These are phyloP conservation scores for Lasioglossum lativentre DNA, from an alignment of 2,888 invertebrate species.

Conservation along the genomic window DNA sequence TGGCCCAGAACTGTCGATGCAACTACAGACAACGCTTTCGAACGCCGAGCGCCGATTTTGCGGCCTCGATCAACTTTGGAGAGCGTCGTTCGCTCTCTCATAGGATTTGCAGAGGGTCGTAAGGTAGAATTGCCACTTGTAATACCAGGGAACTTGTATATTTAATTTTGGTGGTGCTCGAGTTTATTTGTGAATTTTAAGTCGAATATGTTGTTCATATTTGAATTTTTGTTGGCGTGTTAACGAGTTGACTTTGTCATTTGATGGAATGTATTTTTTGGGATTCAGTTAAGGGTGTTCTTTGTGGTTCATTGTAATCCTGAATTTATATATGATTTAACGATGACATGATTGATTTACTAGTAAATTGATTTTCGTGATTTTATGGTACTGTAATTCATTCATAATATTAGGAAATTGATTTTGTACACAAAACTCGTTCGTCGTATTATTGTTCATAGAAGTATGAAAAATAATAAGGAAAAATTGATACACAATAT, in stretches of 20 bases:
- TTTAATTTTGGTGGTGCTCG: neutral
- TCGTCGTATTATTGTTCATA: too few relatives aligned
- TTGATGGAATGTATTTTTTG: neutral
- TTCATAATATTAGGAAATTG: too few relatives aligned
- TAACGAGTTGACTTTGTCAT: neutral
- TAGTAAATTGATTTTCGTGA: too few relatives aligned
- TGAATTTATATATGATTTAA: neutral
- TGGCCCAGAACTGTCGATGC: constrained; percentile 66
- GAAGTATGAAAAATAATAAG: too few relatives aligned
- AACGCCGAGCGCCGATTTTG: neutral
- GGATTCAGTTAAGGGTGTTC: neutral
- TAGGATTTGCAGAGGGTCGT: neutral
- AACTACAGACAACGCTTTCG: constrained; percentile 28
- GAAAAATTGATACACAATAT: too few relatives aligned
- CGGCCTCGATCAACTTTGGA: neutral
- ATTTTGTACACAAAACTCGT: too few relatives aligned
- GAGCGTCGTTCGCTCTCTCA: neutral
- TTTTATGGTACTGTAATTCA: too few relatives aligned
- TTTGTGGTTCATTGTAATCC: neutral
- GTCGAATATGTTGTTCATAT: too few relatives aligned
- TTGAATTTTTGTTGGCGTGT: too few relatives aligned
- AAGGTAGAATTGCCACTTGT: neutral
- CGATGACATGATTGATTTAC: neutral
- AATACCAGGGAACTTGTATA: neutral
- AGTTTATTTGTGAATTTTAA: neutral